Percentiles rank a stretch among this genome's conserved stretches.
These are phyloP conservation scores for Solenodon paradoxus DNA, from an alignment of 2,113 vertebrate species.

Conservation along the genomic window DNA sequence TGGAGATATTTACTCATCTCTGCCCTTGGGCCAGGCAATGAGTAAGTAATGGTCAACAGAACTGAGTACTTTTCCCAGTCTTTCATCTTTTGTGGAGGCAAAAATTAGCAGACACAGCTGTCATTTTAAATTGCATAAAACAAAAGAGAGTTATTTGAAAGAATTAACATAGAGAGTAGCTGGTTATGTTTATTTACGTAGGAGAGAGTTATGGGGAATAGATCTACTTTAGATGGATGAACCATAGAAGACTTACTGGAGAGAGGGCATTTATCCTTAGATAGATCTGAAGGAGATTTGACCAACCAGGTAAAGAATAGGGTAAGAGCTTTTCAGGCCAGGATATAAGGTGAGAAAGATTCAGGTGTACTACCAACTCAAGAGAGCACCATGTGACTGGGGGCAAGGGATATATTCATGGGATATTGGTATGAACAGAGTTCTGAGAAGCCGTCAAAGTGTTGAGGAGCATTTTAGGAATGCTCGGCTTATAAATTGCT, in stretches of 20 bases:
- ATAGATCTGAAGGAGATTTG: background rate
- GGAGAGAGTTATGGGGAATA: background rate
- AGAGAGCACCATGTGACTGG: background rate
- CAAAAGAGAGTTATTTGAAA: background rate
- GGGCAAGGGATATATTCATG: rapidly evolving
- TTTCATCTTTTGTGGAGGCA: background rate
- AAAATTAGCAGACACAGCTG: background rate
- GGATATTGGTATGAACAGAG: background rate
- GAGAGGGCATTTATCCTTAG: background rate
- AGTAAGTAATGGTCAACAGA: background rate
- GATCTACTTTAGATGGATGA: background rate
- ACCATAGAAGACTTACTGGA: background rate
- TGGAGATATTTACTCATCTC: no score
- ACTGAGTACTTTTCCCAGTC: background rate
- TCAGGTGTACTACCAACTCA: background rate
- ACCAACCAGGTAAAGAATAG: background rate
- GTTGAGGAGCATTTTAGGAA: background rate
- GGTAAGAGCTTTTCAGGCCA: background rate
- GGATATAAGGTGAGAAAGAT: background rate
- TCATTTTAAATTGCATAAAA: background rate
- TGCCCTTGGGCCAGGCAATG: background rate
- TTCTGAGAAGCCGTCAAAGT: background rate
- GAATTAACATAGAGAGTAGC: background rate
- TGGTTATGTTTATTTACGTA: background rate
- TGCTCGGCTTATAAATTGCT: background rate